Conservation (phyloP, 2,113 vertebrate genomes). For the Psittacula cyanocephala region DNA sequence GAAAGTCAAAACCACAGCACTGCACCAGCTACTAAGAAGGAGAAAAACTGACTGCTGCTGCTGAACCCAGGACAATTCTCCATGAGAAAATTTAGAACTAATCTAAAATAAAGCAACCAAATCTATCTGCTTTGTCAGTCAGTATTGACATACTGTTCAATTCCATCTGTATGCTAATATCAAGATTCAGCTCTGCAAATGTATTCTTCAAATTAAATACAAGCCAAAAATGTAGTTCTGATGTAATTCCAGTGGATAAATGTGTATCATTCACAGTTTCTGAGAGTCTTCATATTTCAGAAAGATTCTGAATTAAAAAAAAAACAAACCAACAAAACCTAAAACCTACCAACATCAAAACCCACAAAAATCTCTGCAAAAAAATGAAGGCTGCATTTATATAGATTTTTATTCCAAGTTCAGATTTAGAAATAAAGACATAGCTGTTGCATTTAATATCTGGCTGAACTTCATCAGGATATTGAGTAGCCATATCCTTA, state of each 20-base stretch:
- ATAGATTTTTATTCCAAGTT: slow-evolving; percentile 10
- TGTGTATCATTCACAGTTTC: slow-evolving; percentile 22
- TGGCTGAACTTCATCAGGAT: neutral
- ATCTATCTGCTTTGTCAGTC: slow-evolving; percentile 71
- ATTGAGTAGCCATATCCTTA: neutral
- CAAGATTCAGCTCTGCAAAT: slow-evolving; percentile 61
- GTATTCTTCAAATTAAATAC: slow-evolving; percentile 57
- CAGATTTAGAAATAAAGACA: neutral
- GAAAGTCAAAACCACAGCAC: too few relatives aligned
- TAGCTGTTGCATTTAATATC: neutral
- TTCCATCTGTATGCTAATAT: slow-evolving; percentile 77
- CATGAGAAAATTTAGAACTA: slow-evolving; percentile 60
- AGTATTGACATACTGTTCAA: slow-evolving; percentile 69
- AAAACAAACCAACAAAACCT: neutral
- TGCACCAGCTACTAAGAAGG: too few relatives aligned
- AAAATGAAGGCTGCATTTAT: neutral
- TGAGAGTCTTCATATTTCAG: slow-evolving; percentile 6
- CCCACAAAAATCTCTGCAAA: neutral
- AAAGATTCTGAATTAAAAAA: neutral
- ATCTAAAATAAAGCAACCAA: slow-evolving; percentile 65
- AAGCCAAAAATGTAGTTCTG: slow-evolving; percentile 49
- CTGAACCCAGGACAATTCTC: neutral
- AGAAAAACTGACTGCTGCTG: too few relatives aligned
- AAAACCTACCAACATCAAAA: neutral
- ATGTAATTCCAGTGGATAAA: slow-evolving; percentile 55